Base-by-base conservation (phyloP, 2,797 vertebrate species). In the Catamblyrhynchus diadema region DNA sequence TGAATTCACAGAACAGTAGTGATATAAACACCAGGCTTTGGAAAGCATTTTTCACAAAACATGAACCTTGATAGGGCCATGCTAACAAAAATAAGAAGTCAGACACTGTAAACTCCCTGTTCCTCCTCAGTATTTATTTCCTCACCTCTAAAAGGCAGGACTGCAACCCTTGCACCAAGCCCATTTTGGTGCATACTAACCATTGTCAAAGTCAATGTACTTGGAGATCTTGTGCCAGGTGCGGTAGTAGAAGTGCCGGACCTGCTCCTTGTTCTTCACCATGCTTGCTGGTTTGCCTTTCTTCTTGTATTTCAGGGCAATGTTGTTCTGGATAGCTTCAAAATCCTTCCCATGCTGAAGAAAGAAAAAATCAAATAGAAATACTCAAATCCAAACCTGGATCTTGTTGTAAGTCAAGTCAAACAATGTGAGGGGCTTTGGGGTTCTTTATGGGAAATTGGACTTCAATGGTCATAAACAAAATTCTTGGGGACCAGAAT, bases 171-270 rank as follows among this genome's bases (percentile, higher is more conserved):
- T 42, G 23, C 0, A 2, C 6, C 20, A 45, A 81, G 50, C 35
- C 59, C 35, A n/a, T 10, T 20, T 8, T 19, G 25, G 23, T 6
- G 8, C 35, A 53, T 44, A 86, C 98, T 99, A 95, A 99, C 99
- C 99, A 1, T 99, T 99, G 94, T 99, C 99, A 45, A 99, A 99
- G 98, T 99, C 99, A 8, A 99, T 99, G 97, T 99, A 99, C 97
- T 99, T 99, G 96, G 99, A 99, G 97, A 99, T 99, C 98, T 99
- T 99, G 98, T 99, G 99, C 99, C 99, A 99, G 35, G 99, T 99
- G 85, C 99, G 99, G 96, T 99, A 99, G 97, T 99, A 99, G 97
- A 99, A 99, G 62, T 99, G 99, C 27, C 99, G 99, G 62, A 99
- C 99, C 94, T 99, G 99, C 88, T 99, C 99, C 93, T 99, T 99